Percentiles rank a stretch among this genome's conserved stretches.
phyloP scores from a whole-genome alignment of 2,797 vertebrate species.

The Pangasius djambal region DNA sequence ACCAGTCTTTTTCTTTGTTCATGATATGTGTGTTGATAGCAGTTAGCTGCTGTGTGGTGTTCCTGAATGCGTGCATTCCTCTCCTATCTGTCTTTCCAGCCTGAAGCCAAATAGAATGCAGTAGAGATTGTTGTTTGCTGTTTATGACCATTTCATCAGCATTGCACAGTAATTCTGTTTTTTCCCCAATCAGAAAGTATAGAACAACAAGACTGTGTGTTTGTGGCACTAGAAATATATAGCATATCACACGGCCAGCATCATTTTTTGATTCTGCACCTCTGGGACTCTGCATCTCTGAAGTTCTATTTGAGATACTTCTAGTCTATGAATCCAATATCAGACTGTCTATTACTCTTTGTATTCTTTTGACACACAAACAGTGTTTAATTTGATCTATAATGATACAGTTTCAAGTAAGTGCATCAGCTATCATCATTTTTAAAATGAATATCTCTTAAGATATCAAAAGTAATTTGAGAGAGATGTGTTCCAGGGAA shows the following conservation, averaged over 20 bases:
- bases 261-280: constrained; percentile 1
- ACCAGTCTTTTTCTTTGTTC: not conserved
- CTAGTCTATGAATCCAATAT: not conserved
- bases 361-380: not conserved
- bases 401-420: not conserved
- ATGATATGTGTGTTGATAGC: not conserved
- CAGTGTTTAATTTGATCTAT: not conserved
- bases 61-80: not conserved
- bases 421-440: not conserved
- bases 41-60: not conserved
- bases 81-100: not conserved
- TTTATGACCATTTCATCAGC: constrained; percentile 1
- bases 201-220: not conserved
- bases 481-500: not conserved
- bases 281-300: not conserved
- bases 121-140: not conserved
- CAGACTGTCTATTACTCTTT: not conserved
- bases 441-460: not conserved
- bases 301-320: not conserved
- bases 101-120: not conserved
- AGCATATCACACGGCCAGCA: not conserved
- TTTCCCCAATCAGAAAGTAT: not conserved
- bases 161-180: not conserved
- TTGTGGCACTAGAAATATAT: not conserved
- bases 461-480: not conserved